Evolutionary conservation across 2,888 invertebrate genomes (phyloP).

Genomic region (Galeopsomyia nigrocyanea): DNA sequence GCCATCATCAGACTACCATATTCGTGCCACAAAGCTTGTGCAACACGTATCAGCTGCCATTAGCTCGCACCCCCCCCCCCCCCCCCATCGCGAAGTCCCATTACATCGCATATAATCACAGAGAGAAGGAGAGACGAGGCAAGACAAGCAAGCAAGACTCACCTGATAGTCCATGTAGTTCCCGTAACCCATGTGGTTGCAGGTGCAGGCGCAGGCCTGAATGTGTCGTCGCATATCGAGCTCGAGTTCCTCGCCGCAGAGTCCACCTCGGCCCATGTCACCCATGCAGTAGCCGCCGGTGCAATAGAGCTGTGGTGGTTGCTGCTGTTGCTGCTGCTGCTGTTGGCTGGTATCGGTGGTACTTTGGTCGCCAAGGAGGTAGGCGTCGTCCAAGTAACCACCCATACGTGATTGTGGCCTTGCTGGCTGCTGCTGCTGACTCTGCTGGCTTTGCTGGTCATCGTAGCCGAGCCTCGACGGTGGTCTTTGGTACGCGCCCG

Average conservation of each 20-base stretch:
- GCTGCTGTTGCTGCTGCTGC: conserved; percentile 43
- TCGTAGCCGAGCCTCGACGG: conserved; percentile 66
- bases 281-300: conserved; percentile 68
- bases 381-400: no score
- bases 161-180: conserved; percentile 94
- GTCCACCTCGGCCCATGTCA: conserved; percentile 68
- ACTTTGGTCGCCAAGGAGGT: no score
- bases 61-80: no score
- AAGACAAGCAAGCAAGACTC: conserved; percentile 52
- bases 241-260: conserved; percentile 76
- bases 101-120: no score
- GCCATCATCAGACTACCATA: no score
- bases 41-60: no score
- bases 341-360: conserved; percentile 14
- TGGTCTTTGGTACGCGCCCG: conserved; percentile 61
- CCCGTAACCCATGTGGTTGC: conserved; percentile 94
- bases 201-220: conserved; percentile 89
- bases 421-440: conserved; percentile 30
- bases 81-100: no score
- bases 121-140: no score
- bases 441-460: conserved; percentile 51
- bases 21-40: no score
- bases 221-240: conserved; percentile 90
- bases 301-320: conserved; percentile 66
- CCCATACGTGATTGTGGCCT: conserved; percentile 40